Evolutionary conservation across 2,888 invertebrate species (phyloP), one percentile per base, ranked within the genome.

Genomic region (Oligia latruncula): DNA sequence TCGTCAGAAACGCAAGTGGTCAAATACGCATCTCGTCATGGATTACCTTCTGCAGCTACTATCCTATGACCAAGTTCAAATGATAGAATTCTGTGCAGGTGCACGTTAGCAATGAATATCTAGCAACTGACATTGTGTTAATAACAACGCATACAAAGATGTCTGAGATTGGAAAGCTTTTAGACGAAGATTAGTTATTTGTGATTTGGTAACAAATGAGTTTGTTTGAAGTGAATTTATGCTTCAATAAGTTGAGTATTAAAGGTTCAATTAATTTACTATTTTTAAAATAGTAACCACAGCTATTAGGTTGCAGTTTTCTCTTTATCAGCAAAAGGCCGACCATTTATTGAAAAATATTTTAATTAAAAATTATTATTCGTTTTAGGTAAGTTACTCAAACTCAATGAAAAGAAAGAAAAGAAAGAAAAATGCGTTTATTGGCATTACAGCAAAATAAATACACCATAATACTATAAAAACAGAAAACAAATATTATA

Each of bases 151-250:
- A 29, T 35, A 58, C 11, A 64, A 68, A 64, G 23, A 58, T 15
- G 15, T 40, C 17, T 43, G 29, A 40, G 46, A 58, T 65, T 82
- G n/a, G 8, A 70, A 65, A 70, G 35, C 23, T 68, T 4, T 20
- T 2, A 71, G 72, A 55, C 23, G 9, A 35, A 52, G 20, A 65
- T 40, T 46, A 15, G 29, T 77, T 60, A 49, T 62, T 40, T 77
- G 62, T 55, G 43, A 60, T 67, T 60, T 11, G 2, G 20, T 11
- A 67, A 62, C 35, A 80, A 67, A 52, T 55, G n/a, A 9, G 17
- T 58, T 74, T 35, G 49, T 60, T 66, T 43, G 58, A 74, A 58
- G 49, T 65, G 1, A 75, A 82, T 76, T 60, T 66, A 67, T 77
- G 58, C 13, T 77, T 75, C 29, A 65, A 49, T 82, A 46, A 64